Evolutionary conservation across 2,888 invertebrate genomes (phyloP), one percentile per base, ranked within the genome.

Genomic region (Sycophila texana): DNA sequence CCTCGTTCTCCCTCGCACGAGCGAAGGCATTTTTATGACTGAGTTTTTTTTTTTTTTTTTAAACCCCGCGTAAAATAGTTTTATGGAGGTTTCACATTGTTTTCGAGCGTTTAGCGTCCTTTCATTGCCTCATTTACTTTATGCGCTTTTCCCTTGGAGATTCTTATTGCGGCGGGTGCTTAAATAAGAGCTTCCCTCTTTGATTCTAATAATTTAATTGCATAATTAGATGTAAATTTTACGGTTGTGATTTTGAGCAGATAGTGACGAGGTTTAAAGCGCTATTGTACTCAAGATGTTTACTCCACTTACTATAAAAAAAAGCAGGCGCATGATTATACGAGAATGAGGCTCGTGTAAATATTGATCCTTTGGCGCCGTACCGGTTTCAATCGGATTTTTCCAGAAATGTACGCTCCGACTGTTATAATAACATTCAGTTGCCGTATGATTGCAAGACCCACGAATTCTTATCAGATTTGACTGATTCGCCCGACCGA

Each of bases 301-400:
- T 53, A 13, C 16, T 18, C 12, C 18, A 53, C 30, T 60, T 60
- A 71, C 58, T 58, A n/a, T n/a, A n/a, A 57, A 22, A 60, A 47
- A 16, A 61, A 51, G 49, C 22, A 18, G 51, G 12, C 18, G 51
- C 18, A 39, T 51, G 18, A 22, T 39, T 75, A n/a, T 30, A 55
- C 60, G 30, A 55, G 55, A 61, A 57, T 55, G 57, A 7, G 16
- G 7, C 51, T 39, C n/a, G 12, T 16, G 63, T 57, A 26, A 78
- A 78, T 74, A 78, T 78, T 74, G 55, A 78, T 74, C n/a, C n/a
- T 57, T 2, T 57, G 57, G 68, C 63, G 68, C 30, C 55, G 53
- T 26, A 18, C 26, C 13, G 12, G 20, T 18, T 55, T 63, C 55
- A 57, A 74, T 47, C 26, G 72, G 66, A 22, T 73, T 73, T 77